These are phyloP conservation scores for Amblyraja radiata DNA, from an alignment of 2,797 vertebrate genomes.

Conservation along the genomic window DNA sequence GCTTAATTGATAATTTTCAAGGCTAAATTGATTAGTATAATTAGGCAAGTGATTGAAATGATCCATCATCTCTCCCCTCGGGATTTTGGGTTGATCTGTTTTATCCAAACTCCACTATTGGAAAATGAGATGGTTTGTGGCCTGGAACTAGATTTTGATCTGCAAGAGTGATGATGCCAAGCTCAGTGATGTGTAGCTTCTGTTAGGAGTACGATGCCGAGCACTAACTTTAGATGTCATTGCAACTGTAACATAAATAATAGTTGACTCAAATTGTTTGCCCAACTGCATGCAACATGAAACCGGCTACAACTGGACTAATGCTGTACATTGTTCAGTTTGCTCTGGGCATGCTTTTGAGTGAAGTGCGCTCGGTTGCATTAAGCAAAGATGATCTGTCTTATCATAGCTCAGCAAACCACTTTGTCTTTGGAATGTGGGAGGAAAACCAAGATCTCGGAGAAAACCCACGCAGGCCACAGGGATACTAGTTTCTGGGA, in stretches of 20 bases:
- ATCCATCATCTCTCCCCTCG: background rate
- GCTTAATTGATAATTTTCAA: background rate
- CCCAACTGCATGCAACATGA: background rate
- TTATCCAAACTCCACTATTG: background rate
- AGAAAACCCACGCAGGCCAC: too few species aligned
- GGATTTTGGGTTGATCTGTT: background rate
- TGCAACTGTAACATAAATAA: background rate
- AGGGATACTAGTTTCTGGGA: too few species aligned
- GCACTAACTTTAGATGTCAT: background rate
- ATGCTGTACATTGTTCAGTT: background rate
- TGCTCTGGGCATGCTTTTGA: background rate
- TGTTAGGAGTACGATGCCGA: background rate
- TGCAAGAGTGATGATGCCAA: background rate
- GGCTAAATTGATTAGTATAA: background rate
- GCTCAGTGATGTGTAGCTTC: background rate
- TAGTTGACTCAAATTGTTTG: conserved; percentile 9
- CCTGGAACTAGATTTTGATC: background rate
- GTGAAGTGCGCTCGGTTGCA: background rate
- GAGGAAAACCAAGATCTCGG: too few species aligned
- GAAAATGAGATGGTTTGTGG: conserved; percentile 23
- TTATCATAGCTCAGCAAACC: background rate
- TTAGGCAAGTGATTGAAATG: background rate
- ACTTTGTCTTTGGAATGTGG: background rate
- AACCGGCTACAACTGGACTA: background rate
- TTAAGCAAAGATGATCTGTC: background rate